Percentiles rank a stretch among this genome's conserved stretches.
These are phyloP conservation scores for Stomatorhinus walkeri DNA, from an alignment of 2,797 vertebrate genomes.

Conservation along the genomic window DNA sequence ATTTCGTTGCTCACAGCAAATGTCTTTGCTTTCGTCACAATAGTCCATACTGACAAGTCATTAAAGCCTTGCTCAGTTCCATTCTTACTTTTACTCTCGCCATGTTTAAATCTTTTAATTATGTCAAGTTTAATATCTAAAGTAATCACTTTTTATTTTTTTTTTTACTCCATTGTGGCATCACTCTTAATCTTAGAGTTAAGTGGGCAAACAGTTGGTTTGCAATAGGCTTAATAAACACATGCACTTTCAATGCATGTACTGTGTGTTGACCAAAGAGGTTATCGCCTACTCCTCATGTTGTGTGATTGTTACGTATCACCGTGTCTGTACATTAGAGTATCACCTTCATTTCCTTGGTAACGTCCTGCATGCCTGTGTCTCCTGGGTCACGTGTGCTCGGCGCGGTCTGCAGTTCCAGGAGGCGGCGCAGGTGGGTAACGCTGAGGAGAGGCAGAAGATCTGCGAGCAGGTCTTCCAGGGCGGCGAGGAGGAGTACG, in stretches of 20 bases:
- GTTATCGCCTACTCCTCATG: neutral
- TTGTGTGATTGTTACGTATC: neutral
- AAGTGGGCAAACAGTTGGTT: neutral
- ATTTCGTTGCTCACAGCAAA: neutral
- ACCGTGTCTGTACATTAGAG: neutral
- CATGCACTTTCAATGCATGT: neutral
- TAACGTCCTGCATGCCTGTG: slow-evolving; percentile 2
- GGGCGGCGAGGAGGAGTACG: slow-evolving; percentile 82
- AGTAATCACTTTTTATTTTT: neutral
- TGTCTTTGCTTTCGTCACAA: neutral
- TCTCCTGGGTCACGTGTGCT: neutral
- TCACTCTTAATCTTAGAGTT: neutral
- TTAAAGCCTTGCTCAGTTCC: neutral
- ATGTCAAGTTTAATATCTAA: neutral
- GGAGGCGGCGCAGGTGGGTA: slow-evolving; percentile 60
- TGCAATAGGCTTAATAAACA: neutral
- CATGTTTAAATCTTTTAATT: neutral
- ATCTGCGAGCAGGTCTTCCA: slow-evolving; percentile 78
- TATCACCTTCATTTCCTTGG: neutral
- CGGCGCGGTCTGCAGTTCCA: slow-evolving; percentile 63
- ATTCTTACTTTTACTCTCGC: neutral
- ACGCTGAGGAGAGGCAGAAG: slow-evolving; percentile 57
- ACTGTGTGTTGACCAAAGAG: neutral
- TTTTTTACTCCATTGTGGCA: neutral
- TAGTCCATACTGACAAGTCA: neutral